A percentile compares a stretch with the other conserved stretches of the same genome.
Conservation (phyloP, 2,113 vertebrate species). For the Odontophorus gujanensis region DNA sequence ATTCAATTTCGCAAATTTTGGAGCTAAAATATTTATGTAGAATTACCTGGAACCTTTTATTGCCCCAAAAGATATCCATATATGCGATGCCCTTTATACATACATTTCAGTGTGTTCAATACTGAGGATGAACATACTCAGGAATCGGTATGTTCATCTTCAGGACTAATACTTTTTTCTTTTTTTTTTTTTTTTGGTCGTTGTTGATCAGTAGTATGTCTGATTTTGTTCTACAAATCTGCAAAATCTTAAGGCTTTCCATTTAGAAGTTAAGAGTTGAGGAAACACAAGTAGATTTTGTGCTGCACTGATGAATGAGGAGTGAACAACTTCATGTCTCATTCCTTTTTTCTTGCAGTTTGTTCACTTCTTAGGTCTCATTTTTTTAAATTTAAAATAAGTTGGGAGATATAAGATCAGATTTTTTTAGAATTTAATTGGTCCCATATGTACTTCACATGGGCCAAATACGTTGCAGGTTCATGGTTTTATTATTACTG, state of each 20-base stretch:
- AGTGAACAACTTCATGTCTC: background rate
- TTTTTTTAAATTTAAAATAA: background rate
- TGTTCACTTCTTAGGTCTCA: background rate
- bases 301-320: background rate
- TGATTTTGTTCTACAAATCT: background rate
- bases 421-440: slow-evolving; percentile 1
- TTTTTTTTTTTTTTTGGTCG: background rate
- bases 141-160: background rate
- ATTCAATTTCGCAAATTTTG: background rate
- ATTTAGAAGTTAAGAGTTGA: background rate
- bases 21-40: background rate
- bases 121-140: background rate
- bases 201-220: background rate
- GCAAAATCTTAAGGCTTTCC: background rate
- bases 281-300: background rate
- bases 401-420: background rate
- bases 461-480: background rate
- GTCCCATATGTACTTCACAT: background rate
- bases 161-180: background rate
- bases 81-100: background rate
- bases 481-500: background rate
- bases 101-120: background rate
- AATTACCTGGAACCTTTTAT: background rate
- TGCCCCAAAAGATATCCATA: background rate
- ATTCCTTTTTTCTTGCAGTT: background rate